Conservation (phyloP, 2,113 vertebrate genomes). For the Notechis scutatus region DNA sequence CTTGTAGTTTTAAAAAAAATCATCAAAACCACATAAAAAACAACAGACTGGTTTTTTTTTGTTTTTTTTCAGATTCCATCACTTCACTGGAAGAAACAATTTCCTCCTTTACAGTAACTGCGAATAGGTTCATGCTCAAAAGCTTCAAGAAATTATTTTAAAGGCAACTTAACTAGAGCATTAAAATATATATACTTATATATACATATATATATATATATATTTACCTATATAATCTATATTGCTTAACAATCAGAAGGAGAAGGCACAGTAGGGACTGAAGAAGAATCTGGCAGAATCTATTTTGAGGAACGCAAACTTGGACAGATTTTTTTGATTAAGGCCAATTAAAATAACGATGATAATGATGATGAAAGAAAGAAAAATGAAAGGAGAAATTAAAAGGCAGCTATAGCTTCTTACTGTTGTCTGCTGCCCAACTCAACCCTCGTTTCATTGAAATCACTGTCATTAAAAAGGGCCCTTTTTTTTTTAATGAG, state of each 20-base stretch:
- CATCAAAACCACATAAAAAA: constrained; percentile 29
- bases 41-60: constrained; percentile 36
- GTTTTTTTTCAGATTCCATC: constrained; percentile 54
- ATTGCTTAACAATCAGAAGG: constrained; percentile 21
- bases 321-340: constrained; percentile 35
- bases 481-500: background rate
- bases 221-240: background rate
- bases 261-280: constrained; percentile 18
- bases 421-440: background rate
- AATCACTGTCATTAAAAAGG: background rate
- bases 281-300: background rate
- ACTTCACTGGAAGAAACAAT: constrained; percentile 60
- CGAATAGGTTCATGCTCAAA: constrained; percentile 58
- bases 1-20: constrained; percentile 54
- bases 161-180: constrained; percentile 42
- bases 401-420: background rate
- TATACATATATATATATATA: too few species aligned
- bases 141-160: constrained; percentile 56
- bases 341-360: background rate
- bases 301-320: constrained; percentile 23
- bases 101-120: constrained; percentile 69
- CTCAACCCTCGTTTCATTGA: background rate
- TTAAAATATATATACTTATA: constrained; percentile 22
- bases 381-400: background rate
- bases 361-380: background rate